phyloP scores from a whole-genome alignment of 2,888 invertebrate species.

The Petrolisthes manimaculis region DNA sequence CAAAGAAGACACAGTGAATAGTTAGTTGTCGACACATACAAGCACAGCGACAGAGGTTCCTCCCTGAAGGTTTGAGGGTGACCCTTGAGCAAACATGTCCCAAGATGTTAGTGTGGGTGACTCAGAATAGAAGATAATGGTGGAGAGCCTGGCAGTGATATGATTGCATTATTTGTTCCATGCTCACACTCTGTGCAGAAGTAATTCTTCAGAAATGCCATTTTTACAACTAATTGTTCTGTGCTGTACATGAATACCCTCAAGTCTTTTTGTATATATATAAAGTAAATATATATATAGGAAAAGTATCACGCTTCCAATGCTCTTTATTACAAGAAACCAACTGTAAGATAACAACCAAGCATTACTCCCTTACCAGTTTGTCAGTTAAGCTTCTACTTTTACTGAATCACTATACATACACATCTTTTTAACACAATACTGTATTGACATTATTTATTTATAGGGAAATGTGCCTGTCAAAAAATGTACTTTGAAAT shows the following conservation, averaged over 20 bases:
- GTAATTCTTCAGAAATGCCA: constrained; percentile 42
- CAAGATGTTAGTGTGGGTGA: background rate
- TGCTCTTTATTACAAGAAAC: constrained; percentile 58
- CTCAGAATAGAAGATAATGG: background rate
- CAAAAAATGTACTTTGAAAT: constrained; percentile 34
- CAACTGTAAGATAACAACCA: constrained; percentile 37
- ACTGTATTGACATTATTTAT: constrained; percentile 15
- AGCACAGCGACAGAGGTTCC: background rate
- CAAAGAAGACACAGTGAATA: constrained; percentile 34
- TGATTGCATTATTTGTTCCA: constrained; percentile 43
- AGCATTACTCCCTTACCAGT: constrained; percentile 28
- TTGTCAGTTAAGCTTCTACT: constrained; percentile 24
- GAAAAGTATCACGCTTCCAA: constrained; percentile 54
- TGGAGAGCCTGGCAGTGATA: constrained; percentile 20
- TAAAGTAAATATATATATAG: constrained; percentile 40
- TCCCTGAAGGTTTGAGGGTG: background rate
- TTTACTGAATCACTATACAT: constrained; percentile 8
- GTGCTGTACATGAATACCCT: constrained; percentile 52
- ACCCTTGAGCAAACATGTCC: background rate
- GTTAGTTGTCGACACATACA: constrained; percentile 6
- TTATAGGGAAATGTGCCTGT: constrained; percentile 30
- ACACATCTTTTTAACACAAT: constrained; percentile 21
- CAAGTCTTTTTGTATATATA: constrained; percentile 51
- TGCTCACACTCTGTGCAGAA: constrained; percentile 55
- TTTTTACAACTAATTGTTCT: constrained; percentile 53